Evolutionary conservation across 2,113 vertebrate genomes (phyloP), one percentile per base, ranked within the genome.

Genomic region (Spilogale gracilis): DNA sequence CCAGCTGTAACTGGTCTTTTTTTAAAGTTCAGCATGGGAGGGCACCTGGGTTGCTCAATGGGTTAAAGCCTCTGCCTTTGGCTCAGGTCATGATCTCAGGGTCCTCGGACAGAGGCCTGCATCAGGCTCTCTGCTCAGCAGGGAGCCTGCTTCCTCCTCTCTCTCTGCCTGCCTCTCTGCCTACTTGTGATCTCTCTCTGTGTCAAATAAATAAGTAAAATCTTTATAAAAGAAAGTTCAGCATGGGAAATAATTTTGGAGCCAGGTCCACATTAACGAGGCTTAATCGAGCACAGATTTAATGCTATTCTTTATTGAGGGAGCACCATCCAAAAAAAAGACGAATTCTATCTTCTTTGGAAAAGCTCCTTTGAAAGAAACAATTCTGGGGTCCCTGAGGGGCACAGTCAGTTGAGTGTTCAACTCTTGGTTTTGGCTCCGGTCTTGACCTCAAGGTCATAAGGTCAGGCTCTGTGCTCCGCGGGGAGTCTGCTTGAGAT

Each of bases 351-450:
- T 9, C 27, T 69, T 91, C 58, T 91, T 84, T 88, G 48, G 25
- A 76, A 96, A 95, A 83, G 3, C 14, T 86, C 65, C 71, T 93
- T 78, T 67, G 18, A 92, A 93, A 93, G 14, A 89, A 96, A 58
- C 5, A 52, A 65, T 93, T 94, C 17, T 69, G 32, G 32, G n/a
- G 32, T 2, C 7, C 32, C 32, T 20, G 7, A n/a, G 17, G n/a
- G 67, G 32, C 12, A n/a, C 32, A 38, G 32, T 69, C 17, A 17
- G 67, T 38, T 69, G 32, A 38, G 67, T n/a, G 12, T 38, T 17
- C 1, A 16, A 69, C 32, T 69, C 67, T 69, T 38, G 67, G 32
- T 69, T 69, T 69, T 1, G 0, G n/a, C 67, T 38, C 8, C 18
- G 67, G 67, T 69, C 67, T 69, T 69, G 67, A 69, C 67, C 67